Conservation (phyloP, 1,140 invertebrate species). For the Chrysoperla carnea region DNA sequence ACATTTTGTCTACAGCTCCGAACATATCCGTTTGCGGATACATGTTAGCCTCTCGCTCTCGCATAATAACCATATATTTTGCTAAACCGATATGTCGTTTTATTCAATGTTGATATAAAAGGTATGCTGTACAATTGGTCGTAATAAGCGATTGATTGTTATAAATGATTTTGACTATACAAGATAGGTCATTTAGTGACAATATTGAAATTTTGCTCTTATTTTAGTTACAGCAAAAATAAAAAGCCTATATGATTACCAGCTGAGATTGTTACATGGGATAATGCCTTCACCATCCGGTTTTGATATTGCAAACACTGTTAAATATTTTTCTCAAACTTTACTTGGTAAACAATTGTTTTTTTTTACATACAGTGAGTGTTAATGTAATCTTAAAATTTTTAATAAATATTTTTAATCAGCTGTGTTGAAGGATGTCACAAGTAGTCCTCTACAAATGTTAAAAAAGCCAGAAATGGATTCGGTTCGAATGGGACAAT, state of each 20-base stretch:
- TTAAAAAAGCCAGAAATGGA: constrained; percentile 73
- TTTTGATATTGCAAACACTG: constrained; percentile 87
- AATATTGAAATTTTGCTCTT: constrained; percentile 12
- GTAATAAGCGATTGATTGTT: too few relatives aligned
- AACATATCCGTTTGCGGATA: too few relatives aligned
- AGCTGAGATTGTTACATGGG: constrained; percentile 80
- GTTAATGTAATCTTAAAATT: not conserved
- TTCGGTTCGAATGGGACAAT: constrained; percentile 66
- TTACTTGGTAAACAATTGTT: constrained; percentile 64
- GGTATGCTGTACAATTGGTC: too few relatives aligned
- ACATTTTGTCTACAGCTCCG: too few relatives aligned
- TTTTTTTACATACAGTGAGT: not conserved
- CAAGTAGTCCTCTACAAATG: constrained; percentile 77
- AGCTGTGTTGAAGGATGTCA: constrained; percentile 91
- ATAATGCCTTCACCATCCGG: constrained; percentile 83
- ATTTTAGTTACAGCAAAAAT: constrained; percentile 91
- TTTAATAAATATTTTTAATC: constrained; percentile 9
- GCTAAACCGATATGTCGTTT: too few relatives aligned
- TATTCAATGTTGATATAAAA: too few relatives aligned
- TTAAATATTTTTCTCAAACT: constrained; percentile 96
- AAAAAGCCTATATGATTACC: constrained; percentile 88
- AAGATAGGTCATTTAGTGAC: too few relatives aligned
- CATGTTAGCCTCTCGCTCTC: too few relatives aligned
- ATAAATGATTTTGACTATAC: too few relatives aligned
- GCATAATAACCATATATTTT: too few relatives aligned